A percentile compares a stretch with the other conserved stretches of the same genome.
These are phyloP conservation scores for Steatornis caripensis DNA, from an alignment of 2,113 vertebrate genomes.

Conservation along the genomic window DNA sequence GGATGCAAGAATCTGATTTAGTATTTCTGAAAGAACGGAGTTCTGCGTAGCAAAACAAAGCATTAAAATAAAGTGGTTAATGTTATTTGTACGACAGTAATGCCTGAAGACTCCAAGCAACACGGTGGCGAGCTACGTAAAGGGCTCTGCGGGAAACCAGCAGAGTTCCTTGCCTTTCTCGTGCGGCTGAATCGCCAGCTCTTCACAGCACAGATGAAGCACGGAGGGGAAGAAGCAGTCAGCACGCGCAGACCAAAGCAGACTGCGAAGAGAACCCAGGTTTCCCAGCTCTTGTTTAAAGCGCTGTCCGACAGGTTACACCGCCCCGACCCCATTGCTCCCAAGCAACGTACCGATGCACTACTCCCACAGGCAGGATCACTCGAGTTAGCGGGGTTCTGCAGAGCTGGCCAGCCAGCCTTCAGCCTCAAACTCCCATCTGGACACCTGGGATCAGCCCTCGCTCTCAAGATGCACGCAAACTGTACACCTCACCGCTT, in stretches of 20 bases:
- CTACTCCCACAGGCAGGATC: not conserved
- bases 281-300: not conserved
- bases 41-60: not conserved
- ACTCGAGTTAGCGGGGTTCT: rapidly evolving
- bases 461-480: rapidly evolving
- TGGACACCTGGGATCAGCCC: not conserved
- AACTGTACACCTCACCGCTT: not conserved
- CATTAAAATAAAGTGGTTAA: not conserved
- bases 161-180: not conserved
- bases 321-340: rapidly evolving
- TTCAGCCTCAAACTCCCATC: not conserved
- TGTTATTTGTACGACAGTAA: not conserved
- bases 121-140: too few species aligned
- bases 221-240: not conserved
- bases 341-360: rapidly evolving
- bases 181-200: rapidly evolving
- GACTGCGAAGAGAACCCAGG: too few species aligned
- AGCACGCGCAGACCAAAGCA: rapidly evolving
- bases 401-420: not conserved
- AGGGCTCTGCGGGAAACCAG: too few species aligned
- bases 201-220: not conserved
- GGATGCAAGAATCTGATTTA: not conserved
- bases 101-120: not conserved
- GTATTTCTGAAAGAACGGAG: not conserved
- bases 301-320: rapidly evolving